These are phyloP conservation scores for Laspeyria flexula DNA, from an alignment of 2,888 invertebrate genomes.

Conservation along the genomic window DNA sequence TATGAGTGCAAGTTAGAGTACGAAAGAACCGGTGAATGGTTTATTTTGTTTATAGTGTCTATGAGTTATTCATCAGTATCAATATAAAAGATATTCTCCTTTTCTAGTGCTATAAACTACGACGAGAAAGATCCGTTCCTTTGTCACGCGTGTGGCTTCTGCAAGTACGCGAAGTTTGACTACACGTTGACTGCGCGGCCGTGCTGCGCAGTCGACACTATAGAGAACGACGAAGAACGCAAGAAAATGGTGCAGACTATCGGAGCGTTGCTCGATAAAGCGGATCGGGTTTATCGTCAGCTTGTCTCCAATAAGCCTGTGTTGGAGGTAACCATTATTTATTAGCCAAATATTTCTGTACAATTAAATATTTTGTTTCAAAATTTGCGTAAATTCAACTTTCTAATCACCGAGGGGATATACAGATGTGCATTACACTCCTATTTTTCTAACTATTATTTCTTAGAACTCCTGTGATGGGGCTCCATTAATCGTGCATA, in stretches of 20 bases:
- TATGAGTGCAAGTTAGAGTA: too few relatives aligned
- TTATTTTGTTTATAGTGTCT: too few relatives aligned
- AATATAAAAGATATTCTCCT: constrained; percentile 18
- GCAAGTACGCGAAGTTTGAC: constrained; percentile 99
- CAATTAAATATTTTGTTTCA: too few relatives aligned
- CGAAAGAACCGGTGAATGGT: too few relatives aligned
- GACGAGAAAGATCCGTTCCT: constrained; percentile 99
- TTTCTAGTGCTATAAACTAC: constrained; percentile 96
- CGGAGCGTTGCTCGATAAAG: constrained; percentile 96
- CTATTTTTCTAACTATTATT: too few relatives aligned
- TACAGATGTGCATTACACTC: too few relatives aligned
- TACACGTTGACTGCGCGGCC: constrained; percentile 96
- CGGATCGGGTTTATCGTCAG: constrained; percentile 97
- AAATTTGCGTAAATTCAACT: too few relatives aligned
- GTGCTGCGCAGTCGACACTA: constrained; percentile 98
- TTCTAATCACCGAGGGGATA: too few relatives aligned
- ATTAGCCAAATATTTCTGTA: too few relatives aligned
- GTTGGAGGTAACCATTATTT: constrained; percentile 87
- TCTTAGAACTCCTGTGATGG: too few relatives aligned
- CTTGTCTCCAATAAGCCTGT: constrained; percentile 95
- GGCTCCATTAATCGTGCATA: too few relatives aligned
- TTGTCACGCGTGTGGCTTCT: constrained; percentile 99
- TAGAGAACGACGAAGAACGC: constrained; percentile 98
- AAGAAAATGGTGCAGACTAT: constrained; percentile 97
- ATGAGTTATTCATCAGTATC: too few relatives aligned